Percentiles rank a stretch among this genome's conserved stretches.
Conservation (phyloP, 2,113 vertebrate genomes). For the Lota lota region DNA sequence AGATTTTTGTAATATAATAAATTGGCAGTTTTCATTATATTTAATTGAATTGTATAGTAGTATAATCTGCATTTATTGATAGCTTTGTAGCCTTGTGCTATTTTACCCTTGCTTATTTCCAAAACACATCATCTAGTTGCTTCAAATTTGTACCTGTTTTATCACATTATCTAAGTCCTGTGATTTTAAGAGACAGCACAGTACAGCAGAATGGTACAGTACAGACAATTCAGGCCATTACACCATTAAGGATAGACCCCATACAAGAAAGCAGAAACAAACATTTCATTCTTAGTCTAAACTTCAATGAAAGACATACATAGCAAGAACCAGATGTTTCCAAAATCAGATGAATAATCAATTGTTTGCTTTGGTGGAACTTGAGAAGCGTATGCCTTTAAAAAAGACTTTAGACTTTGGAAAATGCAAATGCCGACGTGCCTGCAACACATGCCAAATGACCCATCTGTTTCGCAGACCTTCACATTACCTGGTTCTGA, state of each 20-base stretch:
- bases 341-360: not conserved
- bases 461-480: conserved; percentile 53
- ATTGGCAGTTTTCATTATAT: conserved; percentile 16
- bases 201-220: conserved; percentile 9
- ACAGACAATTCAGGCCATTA: not conserved
- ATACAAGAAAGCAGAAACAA: not conserved
- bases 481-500: conserved; percentile 66
- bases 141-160: conserved; percentile 1
- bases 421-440: conserved; percentile 47
- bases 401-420: conserved; percentile 64
- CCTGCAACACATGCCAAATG: conserved; percentile 47
- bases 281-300: conserved; percentile 17
- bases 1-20: not conserved
- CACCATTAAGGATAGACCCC: not conserved
- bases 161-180: not conserved
- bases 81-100: not conserved
- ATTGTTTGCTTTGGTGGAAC: conserved; percentile 2
- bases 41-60: not conserved
- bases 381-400: conserved; percentile 41
- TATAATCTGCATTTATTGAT: not conserved
- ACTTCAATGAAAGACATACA: conserved; percentile 21
- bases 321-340: not conserved
- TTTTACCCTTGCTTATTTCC: not conserved
- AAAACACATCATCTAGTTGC: not conserved
- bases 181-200: conserved; percentile 1